These are phyloP conservation scores for Gallinago stenura DNA, from an alignment of 2,797 vertebrate species.

Conservation along the genomic window DNA sequence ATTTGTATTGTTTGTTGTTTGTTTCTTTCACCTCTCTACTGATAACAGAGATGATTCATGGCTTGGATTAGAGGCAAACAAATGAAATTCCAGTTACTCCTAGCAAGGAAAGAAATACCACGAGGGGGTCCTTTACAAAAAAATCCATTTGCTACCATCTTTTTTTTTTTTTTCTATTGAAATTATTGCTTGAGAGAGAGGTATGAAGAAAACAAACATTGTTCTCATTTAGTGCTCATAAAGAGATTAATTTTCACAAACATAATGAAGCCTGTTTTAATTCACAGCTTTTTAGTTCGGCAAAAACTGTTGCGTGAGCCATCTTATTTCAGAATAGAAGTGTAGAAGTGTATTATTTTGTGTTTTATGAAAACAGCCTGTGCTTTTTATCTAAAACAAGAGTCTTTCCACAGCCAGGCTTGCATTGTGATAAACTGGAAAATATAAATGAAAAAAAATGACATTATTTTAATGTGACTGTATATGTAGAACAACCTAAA, in stretches of 20 bases:
- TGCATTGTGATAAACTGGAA: background rate
- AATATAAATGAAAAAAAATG: background rate
- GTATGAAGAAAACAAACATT: background rate
- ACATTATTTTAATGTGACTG: background rate
- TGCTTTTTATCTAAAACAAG: background rate
- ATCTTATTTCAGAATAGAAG: background rate
- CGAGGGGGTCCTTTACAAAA: background rate
- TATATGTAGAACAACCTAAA: background rate
- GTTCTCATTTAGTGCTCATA: background rate
- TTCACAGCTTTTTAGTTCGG: slow-evolving; percentile 11
- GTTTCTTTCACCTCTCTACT: background rate
- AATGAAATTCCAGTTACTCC: background rate
- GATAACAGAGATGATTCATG: background rate
- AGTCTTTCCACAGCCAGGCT: background rate
- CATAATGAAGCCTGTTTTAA: background rate
- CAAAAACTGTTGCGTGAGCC: background rate
- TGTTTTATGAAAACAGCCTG: background rate
- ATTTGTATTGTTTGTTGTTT: background rate
- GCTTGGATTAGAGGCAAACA: background rate
- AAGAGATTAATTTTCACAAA: slow-evolving; percentile 29
- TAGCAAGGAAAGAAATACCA: background rate
- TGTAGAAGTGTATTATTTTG: background rate
- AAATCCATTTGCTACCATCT: background rate
- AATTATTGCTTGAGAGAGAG: background rate
- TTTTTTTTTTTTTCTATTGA: background rate